Conservation (phyloP, 1,140 invertebrate genomes). For the Sitobion miscanthi region DNA sequence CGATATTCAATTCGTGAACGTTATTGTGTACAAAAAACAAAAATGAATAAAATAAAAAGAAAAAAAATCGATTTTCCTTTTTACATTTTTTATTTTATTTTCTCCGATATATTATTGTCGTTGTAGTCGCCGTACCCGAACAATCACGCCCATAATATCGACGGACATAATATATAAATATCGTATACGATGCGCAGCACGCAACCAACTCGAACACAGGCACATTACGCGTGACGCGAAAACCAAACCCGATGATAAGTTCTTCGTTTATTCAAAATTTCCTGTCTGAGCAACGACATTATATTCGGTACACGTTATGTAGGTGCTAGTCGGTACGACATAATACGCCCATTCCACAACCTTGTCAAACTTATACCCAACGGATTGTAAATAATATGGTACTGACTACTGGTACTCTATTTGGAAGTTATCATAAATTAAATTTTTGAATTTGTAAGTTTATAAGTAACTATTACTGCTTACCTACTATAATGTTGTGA, state of each 20-base stretch:
- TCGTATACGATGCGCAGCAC: background rate
- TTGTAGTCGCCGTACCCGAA: background rate
- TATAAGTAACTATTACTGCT: too few relatives aligned
- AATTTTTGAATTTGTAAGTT: background rate
- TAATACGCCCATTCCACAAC: background rate
- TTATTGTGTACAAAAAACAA: background rate
- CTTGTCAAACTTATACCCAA: background rate
- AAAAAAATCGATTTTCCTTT: slow-evolving; percentile 15
- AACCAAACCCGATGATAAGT: background rate
- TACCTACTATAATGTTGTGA: background rate
- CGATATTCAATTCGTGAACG: background rate
- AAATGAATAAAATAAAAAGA: background rate
- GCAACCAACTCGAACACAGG: background rate
- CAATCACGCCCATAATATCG: slow-evolving; percentile 23
- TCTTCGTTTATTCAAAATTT: background rate
- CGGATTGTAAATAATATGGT: background rate
- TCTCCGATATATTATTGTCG: background rate
- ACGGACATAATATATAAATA: background rate
- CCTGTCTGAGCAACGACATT: background rate
- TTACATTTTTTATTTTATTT: background rate
- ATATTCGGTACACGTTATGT: background rate
- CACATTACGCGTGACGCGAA: slow-evolving; percentile 3
- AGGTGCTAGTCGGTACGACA: background rate
- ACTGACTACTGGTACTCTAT: background rate
- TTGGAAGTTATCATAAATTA: background rate